Evolutionary conservation across 2,888 invertebrate genomes (phyloP).

Genomic region (Anoplius nigerrimus): DNA sequence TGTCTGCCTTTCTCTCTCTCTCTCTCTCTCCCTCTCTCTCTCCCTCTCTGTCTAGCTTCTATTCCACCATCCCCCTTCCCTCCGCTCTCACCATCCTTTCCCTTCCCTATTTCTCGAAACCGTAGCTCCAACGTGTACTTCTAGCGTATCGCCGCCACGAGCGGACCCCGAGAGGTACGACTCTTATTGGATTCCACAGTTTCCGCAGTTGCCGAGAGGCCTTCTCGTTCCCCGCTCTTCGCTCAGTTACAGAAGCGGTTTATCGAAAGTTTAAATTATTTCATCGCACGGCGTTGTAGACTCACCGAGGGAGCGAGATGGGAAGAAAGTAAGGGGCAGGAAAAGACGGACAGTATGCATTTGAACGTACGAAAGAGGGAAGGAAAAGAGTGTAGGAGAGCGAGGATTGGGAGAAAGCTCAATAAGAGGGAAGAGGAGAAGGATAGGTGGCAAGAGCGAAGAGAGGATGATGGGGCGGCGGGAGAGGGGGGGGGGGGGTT

Average conservation of each 20-base stretch:
- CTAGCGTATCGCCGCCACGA: too few species aligned
- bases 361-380: not conserved
- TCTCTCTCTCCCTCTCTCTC: not conserved
- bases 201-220: slow-evolving; percentile 30
- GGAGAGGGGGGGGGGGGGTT: slow-evolving; percentile 16
- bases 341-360: not conserved
- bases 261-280: slow-evolving; percentile 62
- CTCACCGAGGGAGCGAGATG: not conserved
- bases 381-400: slow-evolving; percentile 12
- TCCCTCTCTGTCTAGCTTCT: slow-evolving; percentile 2
- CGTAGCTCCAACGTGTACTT: not conserved
- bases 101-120: not conserved
- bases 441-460: not conserved
- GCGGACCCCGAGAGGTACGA: slow-evolving; percentile 38
- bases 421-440: not conserved
- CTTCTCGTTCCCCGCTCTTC: slow-evolving; percentile 20
- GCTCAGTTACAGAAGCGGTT: slow-evolving; percentile 55
- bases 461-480: slow-evolving; percentile 2
- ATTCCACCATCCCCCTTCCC: too few species aligned
- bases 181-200: slow-evolving; percentile 53
- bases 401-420: slow-evolving; percentile 22
- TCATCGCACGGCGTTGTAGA: slow-evolving; percentile 32
- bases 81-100: not conserved
- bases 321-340: slow-evolving; percentile 7
- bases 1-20: too few species aligned